Evolutionary conservation across 2,888 invertebrate species (phyloP).

Genomic region (Dioctria linearis): DNA sequence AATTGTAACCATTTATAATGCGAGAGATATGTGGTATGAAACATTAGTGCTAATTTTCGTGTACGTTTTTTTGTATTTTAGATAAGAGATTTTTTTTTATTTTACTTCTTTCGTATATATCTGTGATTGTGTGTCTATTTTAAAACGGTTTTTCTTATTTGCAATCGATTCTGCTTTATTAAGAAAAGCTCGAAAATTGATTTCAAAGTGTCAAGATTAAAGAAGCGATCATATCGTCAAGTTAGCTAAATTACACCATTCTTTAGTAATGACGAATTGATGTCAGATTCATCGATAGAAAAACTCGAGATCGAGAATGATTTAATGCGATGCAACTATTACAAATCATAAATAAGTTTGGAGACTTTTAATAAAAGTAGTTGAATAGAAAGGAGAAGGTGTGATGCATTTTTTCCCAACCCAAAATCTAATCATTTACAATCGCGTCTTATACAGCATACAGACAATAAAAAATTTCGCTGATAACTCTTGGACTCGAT

Average conservation of each 20-base stretch:
- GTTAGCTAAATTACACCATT: constrained; percentile 66
- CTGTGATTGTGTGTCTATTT: background rate
- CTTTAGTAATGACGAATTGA: constrained; percentile 15
- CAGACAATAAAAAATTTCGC: constrained; percentile 61
- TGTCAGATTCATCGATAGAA: too few species aligned
- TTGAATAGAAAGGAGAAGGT: constrained; percentile 9
- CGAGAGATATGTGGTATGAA: constrained; percentile 71
- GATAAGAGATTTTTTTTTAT: constrained; percentile 70
- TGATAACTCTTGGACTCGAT: constrained; percentile 70
- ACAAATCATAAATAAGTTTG: background rate
- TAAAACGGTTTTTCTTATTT: constrained; percentile 66
- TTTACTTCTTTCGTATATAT: constrained; percentile 23
- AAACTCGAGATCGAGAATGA: too few species aligned
- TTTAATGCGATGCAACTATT: too few species aligned
- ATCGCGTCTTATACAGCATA: background rate
- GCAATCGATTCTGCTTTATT: constrained; percentile 77
- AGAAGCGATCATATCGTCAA: constrained; percentile 66
- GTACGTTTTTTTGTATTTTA: constrained; percentile 79
- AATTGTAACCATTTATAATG: constrained; percentile 80
- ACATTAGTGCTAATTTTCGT: constrained; percentile 66
- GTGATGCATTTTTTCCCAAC: too few species aligned
- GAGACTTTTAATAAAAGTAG: constrained; percentile 47
- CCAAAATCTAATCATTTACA: too few species aligned
- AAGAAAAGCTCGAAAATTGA: constrained; percentile 73
- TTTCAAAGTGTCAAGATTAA: constrained; percentile 71